Conservation (phyloP, 1,140 invertebrate species). For the Scaptomyza pallida region DNA sequence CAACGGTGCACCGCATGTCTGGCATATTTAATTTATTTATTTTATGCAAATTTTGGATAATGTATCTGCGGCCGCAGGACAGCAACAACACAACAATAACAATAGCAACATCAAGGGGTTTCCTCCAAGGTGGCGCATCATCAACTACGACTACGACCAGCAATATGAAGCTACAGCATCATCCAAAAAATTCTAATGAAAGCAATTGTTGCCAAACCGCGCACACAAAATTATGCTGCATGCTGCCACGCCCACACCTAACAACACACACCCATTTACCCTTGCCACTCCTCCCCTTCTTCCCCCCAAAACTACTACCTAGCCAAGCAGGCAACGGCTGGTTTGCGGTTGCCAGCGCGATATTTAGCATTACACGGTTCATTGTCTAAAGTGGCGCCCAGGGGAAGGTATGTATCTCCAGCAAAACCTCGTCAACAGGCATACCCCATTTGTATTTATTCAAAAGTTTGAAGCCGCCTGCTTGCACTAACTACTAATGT, state of each 20-base stretch:
- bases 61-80: slow-evolving; percentile 83
- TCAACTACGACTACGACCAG: slow-evolving; percentile 25
- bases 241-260: slow-evolving; percentile 38
- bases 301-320: background rate
- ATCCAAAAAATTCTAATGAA: slow-evolving; percentile 69
- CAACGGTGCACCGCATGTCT: slow-evolving; percentile 82
- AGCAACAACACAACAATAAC: slow-evolving; percentile 58
- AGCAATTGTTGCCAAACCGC: slow-evolving; percentile 82
- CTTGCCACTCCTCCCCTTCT: no score
- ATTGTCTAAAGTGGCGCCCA: slow-evolving; percentile 78
- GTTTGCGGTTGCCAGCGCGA: slow-evolving; percentile 67
- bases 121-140: slow-evolving; percentile 60
- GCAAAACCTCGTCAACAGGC: no score
- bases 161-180: slow-evolving; percentile 2
- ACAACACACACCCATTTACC: background rate
- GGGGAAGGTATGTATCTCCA: no score
- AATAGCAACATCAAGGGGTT: slow-evolving; percentile 70
- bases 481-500: slow-evolving; percentile 82
- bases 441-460: slow-evolving; percentile 63
- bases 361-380: slow-evolving; percentile 81
- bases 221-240: slow-evolving; percentile 79
- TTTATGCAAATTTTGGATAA: slow-evolving; percentile 84
- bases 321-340: slow-evolving; percentile 42
- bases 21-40: slow-evolving; percentile 84
- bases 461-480: slow-evolving; percentile 77